Base-by-base conservation (phyloP, 2,888 invertebrate genomes). In the Protophormia terraenovae region DNA sequence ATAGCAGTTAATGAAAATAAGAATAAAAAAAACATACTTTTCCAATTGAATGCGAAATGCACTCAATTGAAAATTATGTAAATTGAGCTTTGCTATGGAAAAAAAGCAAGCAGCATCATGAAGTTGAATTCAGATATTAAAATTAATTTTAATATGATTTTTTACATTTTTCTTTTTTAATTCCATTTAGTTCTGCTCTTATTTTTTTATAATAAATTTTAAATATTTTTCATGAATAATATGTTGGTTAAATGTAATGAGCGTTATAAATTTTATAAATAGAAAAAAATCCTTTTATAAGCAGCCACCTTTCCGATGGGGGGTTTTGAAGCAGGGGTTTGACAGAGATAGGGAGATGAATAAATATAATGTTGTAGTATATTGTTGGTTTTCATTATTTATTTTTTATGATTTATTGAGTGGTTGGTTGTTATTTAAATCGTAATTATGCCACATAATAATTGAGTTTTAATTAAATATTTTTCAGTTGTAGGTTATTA, bases 11-110 rank as follows among this genome's bases (percentile, higher is more conserved):
- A 80, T 80, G 45, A 80, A 50, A n/a, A n/a, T n/a, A n/a, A n/a
- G n/a, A n/a, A n/a, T 29, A 29, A 29, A 81, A 66, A 64, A 47
- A 75, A 78, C 38, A 78, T 64, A 80, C 60, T 80, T 83, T 80
- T 84, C 84, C 84, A 84, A 77, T 84, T 84, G 80, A 84, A 84
- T 82, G 73, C 78, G 58, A 82, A 85, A 79, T 85, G 81, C 85
- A 85, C 82, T 82, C 85, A 85, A 82, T 85, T 85, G 85, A 82
- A 85, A 85, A 82, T 78, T 85, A 85, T 82, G 85, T 78, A 82
- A 85, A 85, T 85, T 85, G 41, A 80, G 84, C 64, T 75, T 66
- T 38, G 76, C 76, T 67, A 71, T 75, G 69, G 53, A 38, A 45
- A 47, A 29, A 38, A 5, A 29, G 1, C 22, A 27, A n/a, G 41